Evolutionary conservation across 2,797 vertebrate genomes (phyloP), one percentile per base, ranked within the genome.

Genomic region (Agapornis canus): DNA sequence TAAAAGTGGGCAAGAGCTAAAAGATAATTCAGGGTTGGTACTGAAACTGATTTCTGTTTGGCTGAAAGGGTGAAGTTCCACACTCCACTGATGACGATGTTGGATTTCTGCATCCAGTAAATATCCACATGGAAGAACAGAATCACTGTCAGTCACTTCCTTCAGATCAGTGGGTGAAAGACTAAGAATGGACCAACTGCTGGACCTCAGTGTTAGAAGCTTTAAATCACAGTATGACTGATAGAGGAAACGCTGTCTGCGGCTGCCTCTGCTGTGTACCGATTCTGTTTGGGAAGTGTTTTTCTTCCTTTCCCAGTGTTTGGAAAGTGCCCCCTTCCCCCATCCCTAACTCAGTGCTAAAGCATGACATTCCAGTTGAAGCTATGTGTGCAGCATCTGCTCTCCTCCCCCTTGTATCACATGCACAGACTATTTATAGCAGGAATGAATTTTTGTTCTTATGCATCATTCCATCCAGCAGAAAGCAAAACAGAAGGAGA

Each of bases 401-500:
- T 92, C 77, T 96, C 88, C 86, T 88, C 73, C 70, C 32, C 83
- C 86, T 77, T 69, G 52, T 7, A 86, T 95, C 94, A 95, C 88
- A 91, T 64, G 92, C 82, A 4, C 8, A 3, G 32, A 7, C 81
- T 95, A 82, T 96, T 95, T 90, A 91, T 90, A 92, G 48, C 72
- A 82, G 56, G 77, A 93, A 42, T 0, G 0, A 61, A 70, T 72
- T 94, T 85, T 86, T 92, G 47, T 86, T 94, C 93, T 87, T 35
- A 9, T 84, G 84, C 92, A 92, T 94, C 87, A 71, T 65, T 68
- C 68, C 59, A 89, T 92, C 85, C 89, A 90, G 92, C 81, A 85
- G 80, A 93, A 95, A 90, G 95, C 54, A 76, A 92, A 88, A 56
- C 70, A 90, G 66, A 20, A 94, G 54, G 87, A 85, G 92, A 75